Percentiles rank a stretch among this genome's conserved stretches.
These are phyloP conservation scores for Alligator mississippiensis DNA, from an alignment of 2,113 vertebrate genomes.

Conservation along the genomic window DNA sequence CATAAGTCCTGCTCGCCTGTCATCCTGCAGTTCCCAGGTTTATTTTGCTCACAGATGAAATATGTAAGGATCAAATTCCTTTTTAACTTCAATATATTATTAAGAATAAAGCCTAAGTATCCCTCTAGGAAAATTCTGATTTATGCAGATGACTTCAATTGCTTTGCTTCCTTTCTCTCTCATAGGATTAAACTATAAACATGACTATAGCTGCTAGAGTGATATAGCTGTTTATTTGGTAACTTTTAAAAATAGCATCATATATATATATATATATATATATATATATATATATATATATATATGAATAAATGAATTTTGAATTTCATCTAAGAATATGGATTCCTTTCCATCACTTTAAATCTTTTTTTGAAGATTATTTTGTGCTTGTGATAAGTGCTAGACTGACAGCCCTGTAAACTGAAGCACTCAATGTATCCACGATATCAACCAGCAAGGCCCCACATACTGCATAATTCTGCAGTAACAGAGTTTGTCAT, in stretches of 20 bases:
- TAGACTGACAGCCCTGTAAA: slow-evolving; percentile 41
- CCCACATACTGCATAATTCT: neutral
- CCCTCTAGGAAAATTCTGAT: neutral
- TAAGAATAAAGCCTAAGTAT: neutral
- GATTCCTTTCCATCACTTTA: slow-evolving; percentile 36
- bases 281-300: no score
- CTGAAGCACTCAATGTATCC: slow-evolving; percentile 28
- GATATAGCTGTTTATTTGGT: neutral
- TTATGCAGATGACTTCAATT: neutral
- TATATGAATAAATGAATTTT: slow-evolving; percentile 11
- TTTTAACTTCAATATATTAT: neutral
- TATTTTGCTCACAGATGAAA: neutral
- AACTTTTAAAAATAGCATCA: slow-evolving; percentile 39
- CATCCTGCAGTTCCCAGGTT: neutral
- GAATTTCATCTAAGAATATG: neutral
- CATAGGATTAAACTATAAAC: slow-evolving; percentile 19
- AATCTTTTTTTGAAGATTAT: slow-evolving; percentile 40
- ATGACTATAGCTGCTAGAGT: neutral
- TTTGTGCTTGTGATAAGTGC: slow-evolving; percentile 16
- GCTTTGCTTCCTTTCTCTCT: neutral
- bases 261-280: neutral
- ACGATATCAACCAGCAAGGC: neutral
- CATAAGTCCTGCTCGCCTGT: neutral
- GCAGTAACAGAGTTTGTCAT: slow-evolving; percentile 1
- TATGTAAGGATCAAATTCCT: neutral